These are phyloP conservation scores for Sebastes hubbsi DNA, from an alignment of 2,797 vertebrate species.

Conservation along the genomic window DNA sequence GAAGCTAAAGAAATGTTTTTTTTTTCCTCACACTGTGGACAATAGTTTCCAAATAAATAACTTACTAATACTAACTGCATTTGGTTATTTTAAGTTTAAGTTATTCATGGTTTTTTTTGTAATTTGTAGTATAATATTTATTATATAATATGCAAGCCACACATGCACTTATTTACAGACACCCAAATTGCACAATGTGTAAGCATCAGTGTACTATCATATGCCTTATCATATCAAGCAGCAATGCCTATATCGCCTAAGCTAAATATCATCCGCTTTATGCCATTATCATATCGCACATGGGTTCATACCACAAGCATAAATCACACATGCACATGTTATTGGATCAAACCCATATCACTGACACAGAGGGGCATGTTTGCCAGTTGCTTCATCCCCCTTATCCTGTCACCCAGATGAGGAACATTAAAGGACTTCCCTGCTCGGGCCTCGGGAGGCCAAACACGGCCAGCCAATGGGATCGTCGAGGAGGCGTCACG, in stretches of 20 bases:
- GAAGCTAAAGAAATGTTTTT: not conserved
- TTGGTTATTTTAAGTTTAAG: not conserved
- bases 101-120: not conserved
- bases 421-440: conserved; percentile 38
- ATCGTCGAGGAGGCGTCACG: not conserved
- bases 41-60: not conserved
- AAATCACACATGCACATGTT: conserved; percentile 6
- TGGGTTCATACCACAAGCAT: not conserved
- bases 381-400: conserved; percentile 18
- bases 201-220: not conserved
- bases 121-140: not conserved
- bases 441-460: not conserved
- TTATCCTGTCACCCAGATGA: conserved; percentile 48
- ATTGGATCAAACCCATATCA: not conserved
- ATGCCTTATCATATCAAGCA: not conserved
- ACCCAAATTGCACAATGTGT: not conserved
- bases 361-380: conserved; percentile 2
- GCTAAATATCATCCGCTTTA: conserved; percentile 11
- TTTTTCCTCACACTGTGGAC: not conserved
- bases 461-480: conserved; percentile 9
- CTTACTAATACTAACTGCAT: not conserved
- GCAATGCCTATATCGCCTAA: not conserved
- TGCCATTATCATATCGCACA: conserved; percentile 33
- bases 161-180: not conserved
- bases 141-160: not conserved